Evolutionary conservation across 2,888 invertebrate species (phyloP), one percentile per base, ranked within the genome.

Genomic region (Napeogenes inachia): DNA sequence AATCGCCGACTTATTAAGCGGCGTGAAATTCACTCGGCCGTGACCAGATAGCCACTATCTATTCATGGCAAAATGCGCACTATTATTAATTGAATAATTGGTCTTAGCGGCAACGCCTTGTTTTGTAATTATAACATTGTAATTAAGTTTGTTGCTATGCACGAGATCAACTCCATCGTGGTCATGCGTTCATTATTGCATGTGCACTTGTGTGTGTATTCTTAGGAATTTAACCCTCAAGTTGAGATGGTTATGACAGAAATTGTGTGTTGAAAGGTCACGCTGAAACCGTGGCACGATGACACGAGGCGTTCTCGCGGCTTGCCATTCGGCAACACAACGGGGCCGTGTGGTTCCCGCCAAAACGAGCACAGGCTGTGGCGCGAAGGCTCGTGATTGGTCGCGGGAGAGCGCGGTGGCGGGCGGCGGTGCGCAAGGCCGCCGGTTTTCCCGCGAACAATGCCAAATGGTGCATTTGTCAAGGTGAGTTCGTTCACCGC

Each of bases 401-500:
- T 68, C 78, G 81, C 70, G 71, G 70, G 72, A 70, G 80, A 80
- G 78, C 78, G 80, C 78, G 82, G 82, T 81, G 87, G 84, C 81
- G 85, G 55, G 84, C 83, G 68, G 84, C 83, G 81, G 84, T 83
- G 86, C 84, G 87, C 88, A 89, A 89, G 89, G 88, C 89, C 88
- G 88, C 85, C 85, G 87, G 88, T 90, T 90, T 89, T 89, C 89
- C 89, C 89, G 89, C 89, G 87, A 90, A 90, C 90, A 90, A 90
- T 89, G 90, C 90, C 90, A 89, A 90, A 90, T 90, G 89, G 89
- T 90, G 90, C 90, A 90, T 90, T 89, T 89, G 90, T 90, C 90
- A 90, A 90, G 90, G 90, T 89, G 87, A 90, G 89, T 89, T 89
- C 90, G 90, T 89, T 89, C 89, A 89, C 89, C 89, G 89, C 79